These are phyloP conservation scores for Panurus biarmicus DNA, from an alignment of 2,113 vertebrate genomes.

Conservation along the genomic window DNA sequence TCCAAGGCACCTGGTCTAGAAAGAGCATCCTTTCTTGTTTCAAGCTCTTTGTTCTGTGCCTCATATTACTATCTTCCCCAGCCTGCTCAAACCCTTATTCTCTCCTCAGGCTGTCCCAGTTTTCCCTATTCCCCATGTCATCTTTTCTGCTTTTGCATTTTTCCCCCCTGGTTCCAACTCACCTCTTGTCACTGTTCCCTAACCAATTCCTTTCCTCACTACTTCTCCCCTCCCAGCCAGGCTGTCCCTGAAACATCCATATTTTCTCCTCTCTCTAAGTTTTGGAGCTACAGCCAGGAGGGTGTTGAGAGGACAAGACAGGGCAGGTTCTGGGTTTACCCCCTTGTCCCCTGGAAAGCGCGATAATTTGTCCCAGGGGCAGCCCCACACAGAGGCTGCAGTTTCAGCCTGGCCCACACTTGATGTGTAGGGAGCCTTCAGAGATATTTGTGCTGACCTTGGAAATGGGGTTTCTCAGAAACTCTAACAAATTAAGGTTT, in stretches of 20 bases:
- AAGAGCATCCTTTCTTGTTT: background rate
- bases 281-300: background rate
- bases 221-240: background rate
- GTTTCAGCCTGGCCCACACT: background rate
- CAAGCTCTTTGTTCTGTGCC: background rate
- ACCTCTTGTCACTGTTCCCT: background rate
- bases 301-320: background rate
- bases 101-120: background rate
- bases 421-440: background rate
- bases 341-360: background rate
- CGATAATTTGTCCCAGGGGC: background rate
- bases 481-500: background rate
- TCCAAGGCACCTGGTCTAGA: background rate
- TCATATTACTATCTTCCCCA: background rate
- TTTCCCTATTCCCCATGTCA: background rate
- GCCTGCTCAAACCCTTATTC: background rate
- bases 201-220: background rate
- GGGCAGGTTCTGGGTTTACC: background rate
- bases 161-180: background rate
- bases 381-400: background rate
- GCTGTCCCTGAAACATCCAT: background rate
- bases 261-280: background rate
- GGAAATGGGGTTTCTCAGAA: background rate
- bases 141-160: background rate
- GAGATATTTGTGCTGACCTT: background rate